A percentile compares a stretch with the other conserved stretches of the same genome.
Conservation (phyloP, 2,113 vertebrate species). For the Xiphophorus hellerii region DNA sequence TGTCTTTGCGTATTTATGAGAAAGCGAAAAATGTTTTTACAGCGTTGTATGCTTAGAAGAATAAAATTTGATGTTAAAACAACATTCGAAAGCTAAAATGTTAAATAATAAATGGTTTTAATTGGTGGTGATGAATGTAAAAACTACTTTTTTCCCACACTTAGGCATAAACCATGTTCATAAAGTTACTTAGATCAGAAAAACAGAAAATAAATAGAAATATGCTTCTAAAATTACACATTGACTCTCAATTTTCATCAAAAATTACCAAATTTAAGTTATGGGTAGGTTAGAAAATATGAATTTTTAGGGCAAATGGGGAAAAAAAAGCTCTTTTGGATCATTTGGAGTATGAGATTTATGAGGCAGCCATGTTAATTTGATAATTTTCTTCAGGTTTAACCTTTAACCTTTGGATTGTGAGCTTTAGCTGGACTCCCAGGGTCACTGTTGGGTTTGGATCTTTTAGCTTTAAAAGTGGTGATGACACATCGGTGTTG, state of each 20-base stretch:
- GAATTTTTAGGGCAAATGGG: too few relatives aligned
- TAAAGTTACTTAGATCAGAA: not conserved
- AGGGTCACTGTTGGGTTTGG: slow-evolving; percentile 39
- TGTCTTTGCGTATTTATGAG: too few relatives aligned
- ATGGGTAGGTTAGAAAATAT: too few relatives aligned
- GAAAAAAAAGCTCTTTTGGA: too few relatives aligned
- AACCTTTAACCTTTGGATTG: slow-evolving; percentile 18
- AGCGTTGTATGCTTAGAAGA: too few relatives aligned
- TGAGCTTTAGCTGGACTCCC: slow-evolving; percentile 11
- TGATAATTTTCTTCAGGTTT: slow-evolving; percentile 37
- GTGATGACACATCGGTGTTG: slow-evolving; percentile 30
- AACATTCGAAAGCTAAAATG: too few relatives aligned
- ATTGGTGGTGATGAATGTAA: not conserved
- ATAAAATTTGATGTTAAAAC: too few relatives aligned
- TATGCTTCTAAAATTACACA: not conserved
- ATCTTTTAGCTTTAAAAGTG: slow-evolving; percentile 27
- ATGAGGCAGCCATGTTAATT: not conserved
- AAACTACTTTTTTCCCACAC: not conserved
- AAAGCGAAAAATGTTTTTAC: too few relatives aligned
- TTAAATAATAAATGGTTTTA: too few relatives aligned
- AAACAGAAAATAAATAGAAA: not conserved
- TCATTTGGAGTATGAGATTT: too few relatives aligned
- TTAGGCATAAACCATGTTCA: not conserved
- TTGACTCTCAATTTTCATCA: too few relatives aligned
- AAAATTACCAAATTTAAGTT: too few relatives aligned